phyloP scores from a whole-genome alignment of 2,113 vertebrate species.

The Tor tambroides region DNA sequence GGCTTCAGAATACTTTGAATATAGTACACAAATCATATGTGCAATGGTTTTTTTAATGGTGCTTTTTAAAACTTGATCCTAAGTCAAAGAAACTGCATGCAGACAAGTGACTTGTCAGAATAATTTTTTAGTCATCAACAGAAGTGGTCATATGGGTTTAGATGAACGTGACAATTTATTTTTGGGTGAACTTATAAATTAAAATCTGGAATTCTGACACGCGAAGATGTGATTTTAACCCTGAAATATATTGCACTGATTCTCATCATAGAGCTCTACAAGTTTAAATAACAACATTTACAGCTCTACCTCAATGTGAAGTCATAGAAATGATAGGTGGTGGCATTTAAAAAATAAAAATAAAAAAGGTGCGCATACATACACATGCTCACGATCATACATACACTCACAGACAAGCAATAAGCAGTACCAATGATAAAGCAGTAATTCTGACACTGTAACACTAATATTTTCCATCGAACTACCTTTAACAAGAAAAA shows the following conservation, averaged over 20 bases:
- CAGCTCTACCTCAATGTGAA: background rate
- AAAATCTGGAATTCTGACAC: background rate
- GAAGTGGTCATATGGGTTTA: background rate
- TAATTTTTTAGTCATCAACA: background rate
- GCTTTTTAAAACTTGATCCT: background rate
- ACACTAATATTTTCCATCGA: background rate
- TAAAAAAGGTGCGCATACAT: too few species aligned
- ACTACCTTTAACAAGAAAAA: background rate
- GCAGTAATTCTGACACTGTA: slow-evolving; percentile 1
- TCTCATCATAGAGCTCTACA: background rate
- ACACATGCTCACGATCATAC: background rate
- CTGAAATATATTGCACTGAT: slow-evolving; percentile 47
- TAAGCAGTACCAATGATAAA: background rate
- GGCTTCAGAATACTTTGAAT: background rate
- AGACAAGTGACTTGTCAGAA: background rate
- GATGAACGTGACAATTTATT: background rate
- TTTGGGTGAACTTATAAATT: background rate
- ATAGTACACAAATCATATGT: background rate
- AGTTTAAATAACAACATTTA: background rate
- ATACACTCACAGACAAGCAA: slow-evolving; percentile 23
- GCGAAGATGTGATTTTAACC: background rate
- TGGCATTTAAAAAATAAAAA: background rate
- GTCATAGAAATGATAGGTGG: background rate
- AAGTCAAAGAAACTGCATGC: background rate
- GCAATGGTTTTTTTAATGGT: background rate